A percentile compares a stretch with the other conserved stretches of the same genome.
phyloP scores from a whole-genome alignment of 2,888 invertebrate genomes.

The Melitaea athalia region DNA sequence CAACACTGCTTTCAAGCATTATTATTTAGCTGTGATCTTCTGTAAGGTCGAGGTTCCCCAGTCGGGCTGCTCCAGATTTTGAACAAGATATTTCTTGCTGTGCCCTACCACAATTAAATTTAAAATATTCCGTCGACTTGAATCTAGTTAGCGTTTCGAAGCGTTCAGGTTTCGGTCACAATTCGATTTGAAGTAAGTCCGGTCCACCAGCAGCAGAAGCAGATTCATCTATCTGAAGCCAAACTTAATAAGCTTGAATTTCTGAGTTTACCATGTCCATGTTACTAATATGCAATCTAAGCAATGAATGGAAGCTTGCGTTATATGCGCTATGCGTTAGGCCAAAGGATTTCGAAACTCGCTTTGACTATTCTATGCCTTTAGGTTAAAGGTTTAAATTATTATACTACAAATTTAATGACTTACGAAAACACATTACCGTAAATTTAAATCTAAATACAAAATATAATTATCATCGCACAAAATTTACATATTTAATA shows the following conservation, averaged over 20 bases:
- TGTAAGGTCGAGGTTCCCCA: too few species aligned
- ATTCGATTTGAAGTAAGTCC: slow-evolving; percentile 6
- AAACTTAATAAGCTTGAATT: slow-evolving; percentile 12
- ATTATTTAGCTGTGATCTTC: too few species aligned
- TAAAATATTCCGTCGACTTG: background rate
- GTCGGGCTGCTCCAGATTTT: too few species aligned
- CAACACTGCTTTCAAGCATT: too few species aligned
- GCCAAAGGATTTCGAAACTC: background rate
- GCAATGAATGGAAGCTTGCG: background rate
- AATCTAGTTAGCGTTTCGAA: background rate
- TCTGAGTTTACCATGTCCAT: background rate
- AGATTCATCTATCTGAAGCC: slow-evolving; percentile 9
- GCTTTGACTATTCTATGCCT: background rate
- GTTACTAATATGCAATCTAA: slow-evolving; percentile 1
- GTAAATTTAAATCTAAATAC: too few species aligned
- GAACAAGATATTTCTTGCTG: too few species aligned
- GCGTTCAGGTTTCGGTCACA: slow-evolving; percentile 4
- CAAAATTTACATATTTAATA: too few species aligned
- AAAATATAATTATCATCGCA: too few species aligned
- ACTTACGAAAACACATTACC: too few species aligned
- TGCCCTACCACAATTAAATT: background rate
- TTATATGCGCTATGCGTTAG: too few species aligned
- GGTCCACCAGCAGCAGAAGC: slow-evolving; percentile 5
- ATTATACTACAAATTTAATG: too few species aligned
- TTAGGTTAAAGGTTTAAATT: background rate